These are phyloP conservation scores for Solen grandis DNA, from an alignment of 1,140 invertebrate species.

Conservation along the genomic window DNA sequence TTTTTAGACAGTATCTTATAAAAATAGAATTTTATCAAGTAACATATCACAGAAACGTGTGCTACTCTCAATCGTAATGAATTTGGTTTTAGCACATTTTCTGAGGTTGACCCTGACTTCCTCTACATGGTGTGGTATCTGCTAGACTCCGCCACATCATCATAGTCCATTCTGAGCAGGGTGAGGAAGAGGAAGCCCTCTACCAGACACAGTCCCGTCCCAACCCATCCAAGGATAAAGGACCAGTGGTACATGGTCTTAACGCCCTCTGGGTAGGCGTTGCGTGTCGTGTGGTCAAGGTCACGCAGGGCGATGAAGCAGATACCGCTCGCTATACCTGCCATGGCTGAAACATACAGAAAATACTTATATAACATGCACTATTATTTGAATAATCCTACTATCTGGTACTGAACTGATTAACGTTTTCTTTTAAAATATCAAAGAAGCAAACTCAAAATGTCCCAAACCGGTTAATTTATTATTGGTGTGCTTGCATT, in stretches of 20 bases:
- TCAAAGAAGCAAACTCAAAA: no score
- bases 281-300: slow-evolving; percentile 55
- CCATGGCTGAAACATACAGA: slow-evolving; percentile 65
- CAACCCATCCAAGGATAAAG: slow-evolving; percentile 73
- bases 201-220: slow-evolving; percentile 63
- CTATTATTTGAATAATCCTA: no score
- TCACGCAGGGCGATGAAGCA: slow-evolving; percentile 74
- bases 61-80: no score
- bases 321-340: slow-evolving; percentile 69
- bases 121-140: slow-evolving; percentile 58
- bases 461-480: no score
- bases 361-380: neutral
- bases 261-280: slow-evolving; percentile 55
- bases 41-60: no score
- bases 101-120: no score
- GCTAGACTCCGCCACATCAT: slow-evolving; percentile 65
- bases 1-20: no score
- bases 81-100: no score
- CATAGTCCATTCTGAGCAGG: slow-evolving; percentile 65
- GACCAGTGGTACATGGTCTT: slow-evolving; percentile 65
- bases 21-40: no score
- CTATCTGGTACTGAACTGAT: no score
- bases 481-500: no score
- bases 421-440: neutral
- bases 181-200: slow-evolving; percentile 69